Conservation (phyloP, 35 echinoderm and acorn worm species). For the Holothuria glaberrima region DNA sequence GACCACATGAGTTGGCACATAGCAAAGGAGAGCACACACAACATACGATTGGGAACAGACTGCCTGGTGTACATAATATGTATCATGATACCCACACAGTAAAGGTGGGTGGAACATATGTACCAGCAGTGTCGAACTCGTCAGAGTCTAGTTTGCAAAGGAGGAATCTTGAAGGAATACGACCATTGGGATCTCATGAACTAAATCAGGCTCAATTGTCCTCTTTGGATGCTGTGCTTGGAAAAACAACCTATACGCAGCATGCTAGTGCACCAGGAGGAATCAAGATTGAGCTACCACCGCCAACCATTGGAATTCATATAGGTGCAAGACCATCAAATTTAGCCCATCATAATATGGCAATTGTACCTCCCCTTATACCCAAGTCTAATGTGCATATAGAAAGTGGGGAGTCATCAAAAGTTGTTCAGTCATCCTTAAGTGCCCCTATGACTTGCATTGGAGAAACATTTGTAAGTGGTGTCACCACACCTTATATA, state of each 20-base stretch:
- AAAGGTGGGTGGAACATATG: slow-evolving; percentile 13
- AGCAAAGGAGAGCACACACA: background rate
- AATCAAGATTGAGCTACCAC: slow-evolving; percentile 69
- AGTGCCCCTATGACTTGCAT: slow-evolving; percentile 52
- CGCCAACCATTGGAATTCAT: slow-evolving; percentile 72
- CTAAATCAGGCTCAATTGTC: background rate
- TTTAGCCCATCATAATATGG: slow-evolving; percentile 44
- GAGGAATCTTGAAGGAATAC: background rate
- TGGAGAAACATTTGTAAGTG: slow-evolving; percentile 22
- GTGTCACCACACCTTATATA: background rate
- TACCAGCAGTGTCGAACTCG: background rate
- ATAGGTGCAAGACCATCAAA: slow-evolving; percentile 60
- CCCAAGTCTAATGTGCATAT: slow-evolving; percentile 33
- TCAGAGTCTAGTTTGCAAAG: background rate
- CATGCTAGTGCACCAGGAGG: slow-evolving; percentile 59
- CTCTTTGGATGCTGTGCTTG: slow-evolving; percentile 41
- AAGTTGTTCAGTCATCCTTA: slow-evolving; percentile 36
- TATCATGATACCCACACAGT: slow-evolving; percentile 38
- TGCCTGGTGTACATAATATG: background rate
- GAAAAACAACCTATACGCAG: slow-evolving; percentile 37
- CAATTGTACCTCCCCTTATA: slow-evolving; percentile 24
- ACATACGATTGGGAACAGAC: background rate
- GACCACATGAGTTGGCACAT: slow-evolving; percentile 16
- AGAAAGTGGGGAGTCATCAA: slow-evolving; percentile 40
- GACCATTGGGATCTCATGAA: background rate